Evolutionary conservation across 2,888 invertebrate species (phyloP), one percentile per base, ranked within the genome.

Genomic region (Eumacrocentrus americanus): DNA sequence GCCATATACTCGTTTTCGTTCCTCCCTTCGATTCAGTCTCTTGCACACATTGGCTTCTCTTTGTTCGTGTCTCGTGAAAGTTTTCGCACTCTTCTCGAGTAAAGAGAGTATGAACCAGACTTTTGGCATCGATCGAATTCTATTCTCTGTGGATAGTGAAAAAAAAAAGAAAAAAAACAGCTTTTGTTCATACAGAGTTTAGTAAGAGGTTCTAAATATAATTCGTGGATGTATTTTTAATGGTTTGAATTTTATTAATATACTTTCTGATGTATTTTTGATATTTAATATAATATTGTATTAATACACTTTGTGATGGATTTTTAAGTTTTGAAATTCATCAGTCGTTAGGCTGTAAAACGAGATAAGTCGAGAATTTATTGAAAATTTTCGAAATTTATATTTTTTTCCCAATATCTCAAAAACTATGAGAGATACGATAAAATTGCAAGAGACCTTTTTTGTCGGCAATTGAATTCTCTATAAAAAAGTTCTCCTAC

Each of bases 61-160:
- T 52, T 48, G 34, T 53, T 46, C 42, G 47, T 25, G 34, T 42
- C 53, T 58, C 58, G 57, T 51, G 57, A 52, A 50, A 59, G 56
- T 61, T 56, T 53, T 48, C 53, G 56, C 53, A 57, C 54, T 59
- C 40, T 42, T 34, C 47, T 42, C 18, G 25, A 52, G 20, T 37
- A 16, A 34, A 40, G 42, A 40, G 23, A 46, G 37, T 48, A 57
- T n/a, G 14, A 40, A 40, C 14, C 38, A 42, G 25, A 22, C 23
- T 14, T 40, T 37, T 38, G 38, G 40, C 44, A 42, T 50, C 51
- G 58, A 58, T 58, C 51, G 51, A 20, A 29, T 20, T 35, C 34
- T 11, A 14, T 50, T 47, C 23, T 25, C 20, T n/a, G 14, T 12
- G 7, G 14, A 12, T 3, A 16, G 7, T 3, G 40, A 3, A 12